These are phyloP conservation scores for Scatophagus argus DNA, from an alignment of 2,113 vertebrate species.

Conservation along the genomic window DNA sequence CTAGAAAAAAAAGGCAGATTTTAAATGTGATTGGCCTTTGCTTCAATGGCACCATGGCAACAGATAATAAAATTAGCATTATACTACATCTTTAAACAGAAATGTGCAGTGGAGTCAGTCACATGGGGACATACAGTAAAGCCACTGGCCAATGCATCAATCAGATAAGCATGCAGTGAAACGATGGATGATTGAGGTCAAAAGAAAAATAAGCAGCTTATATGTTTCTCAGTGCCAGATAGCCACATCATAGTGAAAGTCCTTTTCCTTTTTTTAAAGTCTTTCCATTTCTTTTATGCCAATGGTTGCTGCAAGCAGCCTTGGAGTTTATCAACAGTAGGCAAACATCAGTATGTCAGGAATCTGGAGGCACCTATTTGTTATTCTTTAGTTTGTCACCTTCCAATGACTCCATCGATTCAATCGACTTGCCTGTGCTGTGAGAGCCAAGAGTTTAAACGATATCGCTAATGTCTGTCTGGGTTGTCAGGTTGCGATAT, in stretches of 20 bases:
- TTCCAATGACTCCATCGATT: constrained; percentile 8
- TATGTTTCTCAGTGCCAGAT: constrained; percentile 3
- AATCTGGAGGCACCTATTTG: constrained; percentile 23
- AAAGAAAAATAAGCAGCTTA: constrained; percentile 13
- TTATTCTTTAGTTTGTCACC: constrained; percentile 12
- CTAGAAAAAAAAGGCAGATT: not conserved
- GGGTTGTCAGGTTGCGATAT: not conserved
- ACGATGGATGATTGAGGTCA: constrained; percentile 8
- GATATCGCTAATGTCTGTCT: not conserved
- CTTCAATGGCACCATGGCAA: not conserved
- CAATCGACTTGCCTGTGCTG: not conserved
- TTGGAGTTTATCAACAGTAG: constrained; percentile 38
- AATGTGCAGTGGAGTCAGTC: not conserved
- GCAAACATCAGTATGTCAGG: constrained; percentile 32
- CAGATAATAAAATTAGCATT: not conserved
- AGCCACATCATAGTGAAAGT: not conserved
- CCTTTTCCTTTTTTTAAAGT: not conserved
- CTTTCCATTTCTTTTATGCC: constrained; percentile 18
- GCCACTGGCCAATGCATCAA: not conserved
- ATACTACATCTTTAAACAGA: not conserved
- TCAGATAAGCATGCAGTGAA: constrained; percentile 3
- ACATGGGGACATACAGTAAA: not conserved
- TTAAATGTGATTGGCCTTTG: not conserved
- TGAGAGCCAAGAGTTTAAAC: not conserved
- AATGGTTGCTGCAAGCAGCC: constrained; percentile 26